Evolutionary conservation across 2,888 invertebrate genomes (phyloP).

Genomic region (Spicauda simplicius): DNA sequence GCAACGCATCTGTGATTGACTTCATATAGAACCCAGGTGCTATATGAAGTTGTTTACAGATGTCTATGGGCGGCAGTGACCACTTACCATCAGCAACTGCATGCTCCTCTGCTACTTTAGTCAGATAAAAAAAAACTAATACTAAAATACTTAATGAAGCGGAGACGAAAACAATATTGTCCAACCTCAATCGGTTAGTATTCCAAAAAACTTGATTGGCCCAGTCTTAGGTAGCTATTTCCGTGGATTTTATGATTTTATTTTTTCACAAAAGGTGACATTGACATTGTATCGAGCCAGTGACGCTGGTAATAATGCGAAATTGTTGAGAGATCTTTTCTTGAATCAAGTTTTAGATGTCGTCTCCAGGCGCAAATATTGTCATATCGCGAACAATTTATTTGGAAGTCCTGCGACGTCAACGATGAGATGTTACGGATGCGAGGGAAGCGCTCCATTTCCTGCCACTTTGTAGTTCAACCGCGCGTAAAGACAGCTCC

Average conservation of each 20-base stretch:
- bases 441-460: conserved; percentile 44
- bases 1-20: too few species aligned
- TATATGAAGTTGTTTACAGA: too few species aligned
- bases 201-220: not conserved
- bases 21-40: too few species aligned
- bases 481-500: conserved; percentile 32
- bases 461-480: conserved; percentile 36
- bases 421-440: conserved; percentile 37
- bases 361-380: conserved; percentile 3
- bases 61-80: too few species aligned
- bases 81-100: too few species aligned
- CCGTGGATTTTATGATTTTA: not conserved
- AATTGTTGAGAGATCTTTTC: not conserved
- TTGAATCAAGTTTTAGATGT: not conserved
- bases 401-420: conserved; percentile 17
- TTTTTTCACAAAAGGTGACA: conserved; percentile 11
- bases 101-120: too few species aligned
- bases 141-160: too few species aligned
- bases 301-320: not conserved
- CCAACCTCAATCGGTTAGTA: not conserved
- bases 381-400: conserved; percentile 22
- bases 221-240: not conserved
- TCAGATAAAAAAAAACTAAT: too few species aligned
- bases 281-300: conserved; percentile 12
- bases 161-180: too few species aligned